A percentile compares a stretch with the other conserved stretches of the same genome.
These are phyloP conservation scores for Caenorhabditis brenneri DNA, from an alignment of 1,140 invertebrate species.

Conservation along the genomic window DNA sequence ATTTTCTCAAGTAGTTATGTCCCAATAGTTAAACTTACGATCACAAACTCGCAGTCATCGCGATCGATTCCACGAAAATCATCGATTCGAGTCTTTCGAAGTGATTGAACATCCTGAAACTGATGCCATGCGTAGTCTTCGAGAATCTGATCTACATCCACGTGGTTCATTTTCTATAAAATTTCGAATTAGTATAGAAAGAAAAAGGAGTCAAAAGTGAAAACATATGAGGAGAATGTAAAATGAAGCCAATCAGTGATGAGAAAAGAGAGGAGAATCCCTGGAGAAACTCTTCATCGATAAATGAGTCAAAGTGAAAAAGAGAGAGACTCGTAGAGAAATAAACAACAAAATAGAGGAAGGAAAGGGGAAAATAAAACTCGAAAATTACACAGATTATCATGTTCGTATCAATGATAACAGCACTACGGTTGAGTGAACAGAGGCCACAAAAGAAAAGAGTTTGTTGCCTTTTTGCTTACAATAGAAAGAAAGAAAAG, in stretches of 20 bases:
- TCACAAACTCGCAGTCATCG: slow-evolving; percentile 67
- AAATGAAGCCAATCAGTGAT: slow-evolving; percentile 29
- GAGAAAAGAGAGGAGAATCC: slow-evolving; percentile 4
- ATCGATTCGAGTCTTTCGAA: slow-evolving; percentile 71
- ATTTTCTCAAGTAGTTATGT: neutral
- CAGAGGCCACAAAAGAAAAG: neutral
- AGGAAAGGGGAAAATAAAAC: neutral
- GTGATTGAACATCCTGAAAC: slow-evolving; percentile 70
- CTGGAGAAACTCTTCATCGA: slow-evolving; percentile 37
- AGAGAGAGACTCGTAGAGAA: neutral
- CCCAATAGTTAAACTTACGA: slow-evolving; percentile 60
- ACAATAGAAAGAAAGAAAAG: neutral
- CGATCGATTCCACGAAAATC: slow-evolving; percentile 65
- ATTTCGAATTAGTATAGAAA: neutral
- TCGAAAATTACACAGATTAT: slow-evolving; percentile 32
- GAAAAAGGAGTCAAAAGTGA: neutral
- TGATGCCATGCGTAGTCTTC: slow-evolving; percentile 72
- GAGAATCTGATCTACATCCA: slow-evolving; percentile 72
- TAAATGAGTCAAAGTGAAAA: neutral
- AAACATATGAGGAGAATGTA: neutral
- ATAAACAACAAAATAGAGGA: neutral
- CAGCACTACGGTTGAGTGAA: slow-evolving; percentile 15
- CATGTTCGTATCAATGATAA: neutral
- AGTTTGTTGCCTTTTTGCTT: neutral
- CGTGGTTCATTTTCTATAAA: slow-evolving; percentile 58